phyloP scores from a whole-genome alignment of 2,797 vertebrate genomes.

The Sternotherus odoratus region DNA sequence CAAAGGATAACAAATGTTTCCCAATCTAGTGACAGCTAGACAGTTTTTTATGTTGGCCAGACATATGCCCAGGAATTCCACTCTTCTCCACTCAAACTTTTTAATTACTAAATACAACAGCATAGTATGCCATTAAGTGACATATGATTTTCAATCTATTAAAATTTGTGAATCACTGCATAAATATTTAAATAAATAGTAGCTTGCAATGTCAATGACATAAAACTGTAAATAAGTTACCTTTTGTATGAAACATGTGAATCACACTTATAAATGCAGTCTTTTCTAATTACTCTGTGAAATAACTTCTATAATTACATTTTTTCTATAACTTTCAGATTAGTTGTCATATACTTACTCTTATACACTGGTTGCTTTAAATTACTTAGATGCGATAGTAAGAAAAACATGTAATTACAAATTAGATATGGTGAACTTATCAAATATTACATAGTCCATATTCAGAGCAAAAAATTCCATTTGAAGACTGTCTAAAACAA shows the following conservation, averaged over 20 bases:
- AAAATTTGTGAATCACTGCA: background rate
- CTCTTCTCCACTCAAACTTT: background rate
- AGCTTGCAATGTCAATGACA: background rate
- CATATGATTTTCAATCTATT: background rate
- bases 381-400: background rate
- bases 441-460: background rate
- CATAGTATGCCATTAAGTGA: background rate
- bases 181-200: background rate
- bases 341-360: background rate
- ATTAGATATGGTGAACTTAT: background rate
- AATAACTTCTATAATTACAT: background rate
- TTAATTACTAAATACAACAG: background rate
- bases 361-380: background rate
- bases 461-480: fast-evolving
- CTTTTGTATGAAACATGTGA: background rate
- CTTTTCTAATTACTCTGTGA: background rate
- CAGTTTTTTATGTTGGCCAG: background rate
- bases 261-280: background rate
- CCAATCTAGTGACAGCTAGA: background rate
- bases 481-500: background rate
- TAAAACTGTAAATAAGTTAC: background rate
- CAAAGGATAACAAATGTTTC: background rate
- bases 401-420: background rate
- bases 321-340: background rate
- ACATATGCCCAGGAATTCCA: background rate